These are phyloP conservation scores for Cataglyphis rosenhaueri DNA, from an alignment of 2,888 invertebrate genomes.

Conservation along the genomic window DNA sequence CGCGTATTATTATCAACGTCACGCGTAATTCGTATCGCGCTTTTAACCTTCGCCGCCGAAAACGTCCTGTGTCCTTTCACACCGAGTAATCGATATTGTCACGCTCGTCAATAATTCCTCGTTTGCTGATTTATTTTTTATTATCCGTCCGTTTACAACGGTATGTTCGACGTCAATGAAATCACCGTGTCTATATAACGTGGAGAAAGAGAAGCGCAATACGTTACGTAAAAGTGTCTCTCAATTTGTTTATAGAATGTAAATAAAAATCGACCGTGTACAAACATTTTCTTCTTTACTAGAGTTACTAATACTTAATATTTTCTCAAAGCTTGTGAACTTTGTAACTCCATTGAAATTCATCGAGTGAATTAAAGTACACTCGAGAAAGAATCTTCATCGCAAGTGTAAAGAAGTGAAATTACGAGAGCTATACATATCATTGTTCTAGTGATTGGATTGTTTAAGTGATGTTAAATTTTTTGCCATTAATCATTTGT, in stretches of 20 bases:
- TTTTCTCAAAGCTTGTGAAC: neutral
- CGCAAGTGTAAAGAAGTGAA: neutral
- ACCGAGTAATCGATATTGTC: conserved; percentile 47
- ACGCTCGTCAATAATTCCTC: conserved; percentile 44
- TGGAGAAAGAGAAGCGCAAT: neutral
- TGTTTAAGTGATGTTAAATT: neutral
- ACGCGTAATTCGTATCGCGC: conserved; percentile 18
- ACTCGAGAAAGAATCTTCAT: neutral
- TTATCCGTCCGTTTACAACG: conserved; percentile 38
- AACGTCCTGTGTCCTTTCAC: conserved; percentile 30
- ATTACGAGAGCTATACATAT: neutral
- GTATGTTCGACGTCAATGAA: conserved; percentile 44
- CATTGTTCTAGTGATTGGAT: neutral
- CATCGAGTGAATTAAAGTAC: neutral
- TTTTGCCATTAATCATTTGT: neutral
- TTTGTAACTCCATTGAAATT: neutral
- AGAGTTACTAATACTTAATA: neutral
- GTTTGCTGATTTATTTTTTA: conserved; percentile 41
- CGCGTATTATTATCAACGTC: conserved; percentile 31
- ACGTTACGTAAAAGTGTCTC: neutral
- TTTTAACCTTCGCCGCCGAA: conserved; percentile 45
- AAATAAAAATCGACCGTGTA: neutral
- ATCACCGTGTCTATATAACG: conserved; percentile 26
- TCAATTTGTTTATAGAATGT: neutral
- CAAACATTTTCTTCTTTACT: neutral